Evolutionary conservation across 2,113 vertebrate genomes (phyloP).

Genomic region (Leucoraja erinaceus): DNA sequence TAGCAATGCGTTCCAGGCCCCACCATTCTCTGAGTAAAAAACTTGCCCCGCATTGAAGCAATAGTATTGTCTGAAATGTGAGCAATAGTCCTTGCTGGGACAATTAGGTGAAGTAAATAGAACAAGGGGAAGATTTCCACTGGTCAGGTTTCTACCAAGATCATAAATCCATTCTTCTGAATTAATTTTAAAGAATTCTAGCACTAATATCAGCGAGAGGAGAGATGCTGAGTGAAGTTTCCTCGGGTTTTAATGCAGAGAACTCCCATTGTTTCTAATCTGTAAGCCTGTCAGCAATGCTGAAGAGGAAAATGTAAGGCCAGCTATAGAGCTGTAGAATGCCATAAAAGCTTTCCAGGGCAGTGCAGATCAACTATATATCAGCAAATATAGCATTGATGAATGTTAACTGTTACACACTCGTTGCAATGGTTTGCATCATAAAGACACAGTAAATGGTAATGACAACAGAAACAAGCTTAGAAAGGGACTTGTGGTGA

Average conservation of each 20-base stretch:
- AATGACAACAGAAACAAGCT: background rate
- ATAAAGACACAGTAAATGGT: background rate
- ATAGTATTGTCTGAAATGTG: background rate
- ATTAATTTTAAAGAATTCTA: background rate
- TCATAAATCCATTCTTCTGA: background rate
- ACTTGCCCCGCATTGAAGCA: no score
- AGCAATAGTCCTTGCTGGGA: background rate
- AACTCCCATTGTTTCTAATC: background rate
- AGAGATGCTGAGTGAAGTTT: background rate
- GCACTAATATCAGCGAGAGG: background rate
- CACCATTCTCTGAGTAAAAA: no score
- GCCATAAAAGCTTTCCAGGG: background rate
- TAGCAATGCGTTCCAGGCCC: no score
- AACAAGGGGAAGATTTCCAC: background rate
- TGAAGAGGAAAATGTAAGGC: background rate
- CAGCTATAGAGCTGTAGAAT: background rate
- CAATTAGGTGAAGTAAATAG: background rate
- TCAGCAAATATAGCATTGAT: background rate
- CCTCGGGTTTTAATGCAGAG: background rate
- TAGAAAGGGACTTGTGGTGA: background rate
- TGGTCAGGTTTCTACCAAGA: background rate
- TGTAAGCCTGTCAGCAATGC: background rate
- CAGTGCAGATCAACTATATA: background rate
- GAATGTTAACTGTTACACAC: background rate
- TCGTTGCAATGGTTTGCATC: constrained; percentile 10